These are phyloP conservation scores for Drosophila bifasciata DNA, from an alignment of 1,140 invertebrate genomes.

Conservation along the genomic window DNA sequence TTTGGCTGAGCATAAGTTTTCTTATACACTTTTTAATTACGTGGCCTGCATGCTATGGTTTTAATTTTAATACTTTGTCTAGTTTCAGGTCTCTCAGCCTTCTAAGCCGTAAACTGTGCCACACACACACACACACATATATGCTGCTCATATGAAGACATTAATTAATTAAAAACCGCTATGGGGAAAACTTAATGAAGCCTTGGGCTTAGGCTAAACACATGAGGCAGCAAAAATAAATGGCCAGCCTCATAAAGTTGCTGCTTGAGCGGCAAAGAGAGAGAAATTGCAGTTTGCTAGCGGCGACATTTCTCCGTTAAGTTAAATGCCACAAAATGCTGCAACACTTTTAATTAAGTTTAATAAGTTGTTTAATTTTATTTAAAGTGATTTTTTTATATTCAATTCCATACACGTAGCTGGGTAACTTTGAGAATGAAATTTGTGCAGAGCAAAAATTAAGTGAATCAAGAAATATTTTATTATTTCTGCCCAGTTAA, in stretches of 20 bases:
- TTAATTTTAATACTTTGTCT: conserved; percentile 39
- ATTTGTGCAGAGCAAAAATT: neutral
- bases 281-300: no score
- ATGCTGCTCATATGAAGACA: conserved; percentile 14
- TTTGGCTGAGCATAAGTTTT: conserved; percentile 40
- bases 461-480: neutral
- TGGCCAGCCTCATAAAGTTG: conserved; percentile 22
- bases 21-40: conserved; percentile 56
- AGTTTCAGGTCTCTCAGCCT: conserved; percentile 11
- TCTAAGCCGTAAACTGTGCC: conserved; percentile 35
- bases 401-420: conserved; percentile 22
- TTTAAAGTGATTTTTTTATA: conserved; percentile 7
- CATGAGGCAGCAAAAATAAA: conserved; percentile 14
- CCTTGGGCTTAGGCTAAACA: conserved; percentile 21
- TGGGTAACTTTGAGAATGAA: conserved; percentile 1
- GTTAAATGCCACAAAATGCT: conserved; percentile 27
- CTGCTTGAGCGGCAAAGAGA: no score
- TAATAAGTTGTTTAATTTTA: conserved; percentile 16
- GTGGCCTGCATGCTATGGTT: conserved; percentile 28
- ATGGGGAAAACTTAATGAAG: conserved; percentile 18
- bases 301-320: neutral
- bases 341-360: conserved; percentile 10
- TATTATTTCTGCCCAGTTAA: neutral
- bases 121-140: neutral
- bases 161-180: conserved; percentile 48